Percentiles rank a stretch among this genome's conserved stretches.
These are phyloP conservation scores for Siniperca obscura DNA, from an alignment of 2,797 vertebrate species.

Conservation along the genomic window DNA sequence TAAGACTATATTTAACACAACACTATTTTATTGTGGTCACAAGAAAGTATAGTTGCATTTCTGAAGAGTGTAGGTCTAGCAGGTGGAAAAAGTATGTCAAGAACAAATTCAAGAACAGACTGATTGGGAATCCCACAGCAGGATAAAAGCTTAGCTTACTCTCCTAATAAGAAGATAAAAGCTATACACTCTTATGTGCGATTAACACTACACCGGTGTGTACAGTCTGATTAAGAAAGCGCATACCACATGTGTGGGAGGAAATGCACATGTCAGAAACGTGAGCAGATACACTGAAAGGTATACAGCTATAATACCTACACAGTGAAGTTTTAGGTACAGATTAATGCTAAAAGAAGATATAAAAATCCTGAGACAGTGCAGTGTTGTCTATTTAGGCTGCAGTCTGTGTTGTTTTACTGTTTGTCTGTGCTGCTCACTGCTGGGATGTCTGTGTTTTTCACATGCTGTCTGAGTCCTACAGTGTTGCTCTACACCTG, in stretches of 20 bases:
- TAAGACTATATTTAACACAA: conserved; percentile 38
- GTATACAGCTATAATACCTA: background rate
- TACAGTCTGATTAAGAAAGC: conserved; percentile 35
- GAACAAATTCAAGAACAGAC: conserved; percentile 62
- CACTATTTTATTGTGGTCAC: conserved; percentile 43
- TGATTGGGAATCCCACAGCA: conserved; percentile 58
- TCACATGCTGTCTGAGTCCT: conserved; percentile 25
- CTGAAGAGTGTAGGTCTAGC: conserved; percentile 22
- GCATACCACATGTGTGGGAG: background rate
- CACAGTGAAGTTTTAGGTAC: background rate
- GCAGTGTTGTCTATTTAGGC: conserved; percentile 1
- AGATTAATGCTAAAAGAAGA: background rate
- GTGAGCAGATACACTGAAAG: conserved; percentile 14
- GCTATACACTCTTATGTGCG: conserved; percentile 29
- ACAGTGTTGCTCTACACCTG: conserved; percentile 42
- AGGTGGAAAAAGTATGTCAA: conserved; percentile 67
- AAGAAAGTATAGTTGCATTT: conserved; percentile 37
- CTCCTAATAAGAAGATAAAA: conserved; percentile 64
- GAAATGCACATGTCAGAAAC: conserved; percentile 29
- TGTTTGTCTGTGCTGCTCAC: conserved; percentile 54
- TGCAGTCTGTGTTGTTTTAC: conserved; percentile 58
- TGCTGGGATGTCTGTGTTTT: conserved; percentile 34
- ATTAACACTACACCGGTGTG: conserved; percentile 36
- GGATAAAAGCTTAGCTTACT: conserved; percentile 57
- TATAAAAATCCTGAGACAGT: background rate